A percentile compares a stretch with the other conserved stretches of the same genome.
Evolutionary conservation across 2,888 invertebrate species (phyloP).

Genomic region (Quadroppia sp.): DNA sequence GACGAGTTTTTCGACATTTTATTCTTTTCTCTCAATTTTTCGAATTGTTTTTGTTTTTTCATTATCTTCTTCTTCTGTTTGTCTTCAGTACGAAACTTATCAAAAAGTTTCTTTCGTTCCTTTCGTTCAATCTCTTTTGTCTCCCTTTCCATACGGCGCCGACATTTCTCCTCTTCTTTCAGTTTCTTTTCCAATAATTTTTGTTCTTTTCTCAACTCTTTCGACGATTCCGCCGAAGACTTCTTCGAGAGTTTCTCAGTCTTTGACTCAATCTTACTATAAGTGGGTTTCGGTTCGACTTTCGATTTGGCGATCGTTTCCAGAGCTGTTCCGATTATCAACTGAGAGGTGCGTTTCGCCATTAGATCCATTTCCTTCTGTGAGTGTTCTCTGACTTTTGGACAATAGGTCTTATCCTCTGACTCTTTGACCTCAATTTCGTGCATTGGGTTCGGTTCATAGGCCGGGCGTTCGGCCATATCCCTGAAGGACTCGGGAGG

Average conservation of each 20-base stretch:
- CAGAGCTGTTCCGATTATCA: background rate
- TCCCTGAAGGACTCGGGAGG: no score
- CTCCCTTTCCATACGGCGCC: background rate
- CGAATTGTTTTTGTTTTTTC: constrained; percentile 32
- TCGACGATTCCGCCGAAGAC: background rate
- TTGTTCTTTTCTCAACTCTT: constrained; percentile 3
- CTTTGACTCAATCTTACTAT: background rate
- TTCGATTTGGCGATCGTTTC: background rate
- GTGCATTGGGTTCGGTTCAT: no score
- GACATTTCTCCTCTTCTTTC: constrained; percentile 6
- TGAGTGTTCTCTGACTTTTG: no score
- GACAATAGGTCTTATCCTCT: no score
- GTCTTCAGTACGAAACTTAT: background rate
- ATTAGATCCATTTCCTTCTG: constrained; percentile 2
- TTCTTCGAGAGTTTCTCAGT: background rate
- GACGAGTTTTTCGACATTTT: background rate
- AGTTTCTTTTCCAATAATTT: constrained; percentile 17
- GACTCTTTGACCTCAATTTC: no score
- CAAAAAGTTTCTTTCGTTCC: background rate
- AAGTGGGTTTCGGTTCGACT: no score
- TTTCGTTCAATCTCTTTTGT: background rate
- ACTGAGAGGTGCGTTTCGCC: background rate
- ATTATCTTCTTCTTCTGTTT: constrained; percentile 5
- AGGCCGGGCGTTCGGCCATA: no score
- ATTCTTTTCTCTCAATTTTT: background rate